Evolutionary conservation across 2,888 invertebrate genomes (phyloP).

Genomic region (Arrhopalites spinosus): DNA sequence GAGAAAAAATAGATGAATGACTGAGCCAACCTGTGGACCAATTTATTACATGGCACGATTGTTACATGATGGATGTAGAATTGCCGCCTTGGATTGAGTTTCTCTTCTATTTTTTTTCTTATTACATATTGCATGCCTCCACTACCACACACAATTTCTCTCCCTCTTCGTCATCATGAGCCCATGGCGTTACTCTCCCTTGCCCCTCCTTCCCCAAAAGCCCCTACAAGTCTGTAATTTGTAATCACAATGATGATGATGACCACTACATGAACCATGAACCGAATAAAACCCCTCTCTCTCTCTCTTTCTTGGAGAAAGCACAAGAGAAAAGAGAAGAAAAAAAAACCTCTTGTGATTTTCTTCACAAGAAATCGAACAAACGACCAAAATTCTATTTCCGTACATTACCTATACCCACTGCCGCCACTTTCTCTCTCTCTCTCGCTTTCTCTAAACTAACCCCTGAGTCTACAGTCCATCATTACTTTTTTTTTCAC

Average conservation of each 20-base stretch:
- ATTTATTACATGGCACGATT: slow-evolving; percentile 16
- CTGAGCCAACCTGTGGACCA: not conserved
- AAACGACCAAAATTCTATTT: slow-evolving; percentile 11
- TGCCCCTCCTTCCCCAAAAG: not conserved
- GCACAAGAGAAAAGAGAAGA: not conserved
- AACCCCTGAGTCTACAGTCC: not conserved
- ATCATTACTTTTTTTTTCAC: slow-evolving; percentile 2
- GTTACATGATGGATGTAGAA: slow-evolving; percentile 20
- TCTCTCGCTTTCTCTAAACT: no score
- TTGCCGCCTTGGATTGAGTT: slow-evolving; percentile 14
- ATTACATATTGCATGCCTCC: slow-evolving; percentile 9
- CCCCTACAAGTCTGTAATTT: slow-evolving; percentile 11
- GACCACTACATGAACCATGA: slow-evolving; percentile 17
- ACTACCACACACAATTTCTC: not conserved
- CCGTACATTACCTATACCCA: slow-evolving; percentile 9
- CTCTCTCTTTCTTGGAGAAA: not conserved
- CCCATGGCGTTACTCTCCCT: not conserved
- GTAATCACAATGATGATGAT: slow-evolving; percentile 25
- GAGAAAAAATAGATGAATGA: not conserved
- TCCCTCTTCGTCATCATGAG: no score
- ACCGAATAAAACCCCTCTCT: not conserved
- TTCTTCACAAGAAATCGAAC: not conserved
- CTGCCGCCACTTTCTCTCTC: no score
- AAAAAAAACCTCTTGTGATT: slow-evolving; percentile 1
- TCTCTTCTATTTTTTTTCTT: not conserved